These are phyloP conservation scores for Solenopsis invicta DNA, from an alignment of 1,140 invertebrate species.

Conservation along the genomic window DNA sequence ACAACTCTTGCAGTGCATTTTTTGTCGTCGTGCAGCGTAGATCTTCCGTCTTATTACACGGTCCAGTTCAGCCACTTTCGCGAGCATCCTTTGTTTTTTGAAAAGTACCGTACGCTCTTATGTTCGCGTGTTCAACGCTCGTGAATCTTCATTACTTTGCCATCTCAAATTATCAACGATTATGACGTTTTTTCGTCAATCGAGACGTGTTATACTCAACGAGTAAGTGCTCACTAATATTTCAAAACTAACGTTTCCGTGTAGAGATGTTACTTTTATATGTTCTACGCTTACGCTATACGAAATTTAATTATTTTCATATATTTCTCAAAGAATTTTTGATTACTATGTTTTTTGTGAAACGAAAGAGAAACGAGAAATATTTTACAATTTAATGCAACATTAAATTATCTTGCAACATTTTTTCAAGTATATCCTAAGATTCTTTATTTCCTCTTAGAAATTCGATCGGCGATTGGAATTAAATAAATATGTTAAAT, in stretches of 20 bases:
- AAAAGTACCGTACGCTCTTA: not conserved
- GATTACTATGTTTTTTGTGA: not conserved
- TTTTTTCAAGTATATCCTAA: not conserved
- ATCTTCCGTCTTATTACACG: slow-evolving; percentile 16
- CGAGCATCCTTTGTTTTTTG: slow-evolving; percentile 13
- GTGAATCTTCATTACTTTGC: not conserved
- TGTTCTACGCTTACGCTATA: not conserved
- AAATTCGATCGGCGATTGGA: not conserved
- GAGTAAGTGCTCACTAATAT: not conserved
- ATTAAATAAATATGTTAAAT: not conserved
- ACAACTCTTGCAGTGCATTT: not conserved
- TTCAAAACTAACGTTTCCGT: not conserved
- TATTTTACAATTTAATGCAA: not conserved
- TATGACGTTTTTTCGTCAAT: not conserved
- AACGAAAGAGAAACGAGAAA: not conserved
- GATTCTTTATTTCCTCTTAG: not conserved
- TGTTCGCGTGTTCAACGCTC: not conserved
- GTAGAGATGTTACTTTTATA: not conserved
- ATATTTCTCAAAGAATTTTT: slow-evolving; percentile 1
- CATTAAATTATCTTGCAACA: not conserved
- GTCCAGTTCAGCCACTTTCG: slow-evolving; percentile 49
- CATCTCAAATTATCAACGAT: not conserved
- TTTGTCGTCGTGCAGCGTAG: not conserved
- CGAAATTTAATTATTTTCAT: not conserved
- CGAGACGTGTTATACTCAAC: not conserved